Evolutionary conservation across 2,113 vertebrate species (phyloP).

Genomic region (Picathartes gymnocephalus): DNA sequence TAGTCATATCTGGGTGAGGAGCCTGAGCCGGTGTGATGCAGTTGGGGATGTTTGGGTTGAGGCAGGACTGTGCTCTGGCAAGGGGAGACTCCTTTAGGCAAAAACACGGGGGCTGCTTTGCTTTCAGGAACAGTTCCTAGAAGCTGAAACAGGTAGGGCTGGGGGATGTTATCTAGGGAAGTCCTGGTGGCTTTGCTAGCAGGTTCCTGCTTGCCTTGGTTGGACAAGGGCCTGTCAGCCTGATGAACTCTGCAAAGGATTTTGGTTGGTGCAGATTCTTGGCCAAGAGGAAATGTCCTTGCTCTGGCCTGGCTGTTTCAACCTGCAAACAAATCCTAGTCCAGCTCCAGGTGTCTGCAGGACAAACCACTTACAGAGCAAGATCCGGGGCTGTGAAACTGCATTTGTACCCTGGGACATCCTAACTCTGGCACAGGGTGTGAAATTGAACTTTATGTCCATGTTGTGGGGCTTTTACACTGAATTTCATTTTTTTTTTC

Average conservation of each 20-base stretch:
- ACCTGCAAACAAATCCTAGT: not conserved
- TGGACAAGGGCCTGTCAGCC: not conserved
- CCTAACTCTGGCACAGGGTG: not conserved
- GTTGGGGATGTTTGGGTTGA: not conserved
- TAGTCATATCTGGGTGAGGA: constrained; percentile 31
- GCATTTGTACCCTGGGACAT: not conserved
- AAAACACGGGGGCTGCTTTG: not conserved
- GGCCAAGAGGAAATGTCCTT: not conserved
- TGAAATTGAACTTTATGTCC: not conserved
- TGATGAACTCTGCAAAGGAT: accelerated
- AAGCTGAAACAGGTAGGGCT: not conserved
- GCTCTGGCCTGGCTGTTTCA: not conserved
- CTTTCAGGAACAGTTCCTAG: not conserved
- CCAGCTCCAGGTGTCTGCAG: not conserved
- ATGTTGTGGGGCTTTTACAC: not conserved
- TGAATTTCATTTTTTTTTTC: not conserved
- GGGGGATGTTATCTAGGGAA: not conserved
- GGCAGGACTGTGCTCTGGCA: not conserved
- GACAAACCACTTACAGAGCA: not conserved
- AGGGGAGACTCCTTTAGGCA: not conserved
- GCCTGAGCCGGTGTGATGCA: not conserved
- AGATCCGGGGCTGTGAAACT: not conserved
- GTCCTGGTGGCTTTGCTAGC: not conserved
- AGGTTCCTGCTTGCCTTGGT: not conserved
- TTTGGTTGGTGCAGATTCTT: not conserved